A percentile compares a stretch with the other conserved stretches of the same genome.
Evolutionary conservation across 2,797 vertebrate species (phyloP).

Genomic region (Novumbra hubbsi): DNA sequence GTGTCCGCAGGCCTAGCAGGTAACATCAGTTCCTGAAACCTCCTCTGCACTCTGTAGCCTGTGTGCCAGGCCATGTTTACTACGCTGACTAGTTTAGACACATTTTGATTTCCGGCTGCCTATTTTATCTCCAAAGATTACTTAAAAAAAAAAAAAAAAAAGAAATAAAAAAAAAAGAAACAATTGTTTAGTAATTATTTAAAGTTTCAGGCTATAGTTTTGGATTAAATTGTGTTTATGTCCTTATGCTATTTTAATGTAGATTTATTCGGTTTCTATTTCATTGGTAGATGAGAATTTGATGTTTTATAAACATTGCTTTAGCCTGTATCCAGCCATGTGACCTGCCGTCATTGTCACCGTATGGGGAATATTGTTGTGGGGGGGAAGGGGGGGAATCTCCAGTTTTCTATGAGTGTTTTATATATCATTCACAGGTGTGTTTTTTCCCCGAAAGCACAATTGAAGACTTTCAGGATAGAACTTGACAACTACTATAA

Average conservation of each 20-base stretch:
- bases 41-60: background rate
- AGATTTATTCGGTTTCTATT: slow-evolving; percentile 30
- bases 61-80: background rate
- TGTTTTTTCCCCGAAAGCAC: slow-evolving; percentile 71
- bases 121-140: background rate
- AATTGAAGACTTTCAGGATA: slow-evolving; percentile 79
- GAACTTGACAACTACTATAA: slow-evolving; percentile 14
- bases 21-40: slow-evolving; percentile 71
- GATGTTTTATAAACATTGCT: slow-evolving; percentile 19
- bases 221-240: background rate
- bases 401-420: slow-evolving; percentile 45
- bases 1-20: slow-evolving; percentile 96
- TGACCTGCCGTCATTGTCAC: slow-evolving; percentile 21
- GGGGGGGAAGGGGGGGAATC: too few species aligned
- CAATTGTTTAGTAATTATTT: background rate
- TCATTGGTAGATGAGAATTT: background rate
- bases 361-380: slow-evolving; percentile 38
- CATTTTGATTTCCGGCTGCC: background rate
- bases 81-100: background rate
- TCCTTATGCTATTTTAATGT: slow-evolving; percentile 16
- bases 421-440: slow-evolving; percentile 26
- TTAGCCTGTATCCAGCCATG: slow-evolving; percentile 47
- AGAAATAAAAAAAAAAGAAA: background rate
- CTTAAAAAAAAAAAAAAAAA: background rate
- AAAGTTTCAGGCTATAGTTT: background rate